A percentile compares a stretch with the other conserved stretches of the same genome.
These are phyloP conservation scores for Tiaroga cobitis DNA, from an alignment of 2,797 vertebrate species.

Conservation along the genomic window DNA sequence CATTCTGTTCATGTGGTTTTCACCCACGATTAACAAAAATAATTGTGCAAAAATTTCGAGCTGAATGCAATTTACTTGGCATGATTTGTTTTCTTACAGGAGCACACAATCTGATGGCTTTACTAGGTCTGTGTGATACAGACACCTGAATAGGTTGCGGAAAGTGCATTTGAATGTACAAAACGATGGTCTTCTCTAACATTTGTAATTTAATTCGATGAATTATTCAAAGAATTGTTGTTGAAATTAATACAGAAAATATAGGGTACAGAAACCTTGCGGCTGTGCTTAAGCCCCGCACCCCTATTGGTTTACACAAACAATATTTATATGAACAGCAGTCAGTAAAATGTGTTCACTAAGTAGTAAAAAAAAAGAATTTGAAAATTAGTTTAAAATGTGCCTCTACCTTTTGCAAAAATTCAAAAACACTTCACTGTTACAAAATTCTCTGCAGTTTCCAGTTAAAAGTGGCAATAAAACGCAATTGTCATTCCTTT, in stretches of 20 bases:
- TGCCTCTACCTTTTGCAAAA: not conserved
- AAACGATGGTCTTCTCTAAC: not conserved
- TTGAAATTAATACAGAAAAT: not conserved
- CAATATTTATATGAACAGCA: not conserved
- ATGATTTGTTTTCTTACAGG: not conserved
- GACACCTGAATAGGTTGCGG: not conserved
- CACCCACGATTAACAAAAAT: not conserved
- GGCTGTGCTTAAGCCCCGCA: not conserved
- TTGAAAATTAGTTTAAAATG: not conserved
- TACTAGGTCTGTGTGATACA: not conserved
- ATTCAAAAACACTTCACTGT: not conserved
- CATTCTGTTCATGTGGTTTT: not conserved
- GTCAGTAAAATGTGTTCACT: not conserved
- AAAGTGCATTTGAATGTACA: too few species aligned
- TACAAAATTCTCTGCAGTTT: not conserved
- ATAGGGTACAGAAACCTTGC: not conserved
- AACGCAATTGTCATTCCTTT: not conserved
- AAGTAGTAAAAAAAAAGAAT: too few species aligned
- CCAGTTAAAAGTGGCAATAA: not conserved
- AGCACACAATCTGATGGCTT: not conserved
- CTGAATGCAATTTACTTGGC: not conserved
- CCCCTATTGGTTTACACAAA: not conserved
- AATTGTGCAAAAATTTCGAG: constrained; percentile 16
- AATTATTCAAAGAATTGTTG: not conserved
- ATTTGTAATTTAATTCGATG: not conserved